Conservation (phyloP, 53 echinoderm and acorn worm species). For the Stichopus horrens region DNA sequence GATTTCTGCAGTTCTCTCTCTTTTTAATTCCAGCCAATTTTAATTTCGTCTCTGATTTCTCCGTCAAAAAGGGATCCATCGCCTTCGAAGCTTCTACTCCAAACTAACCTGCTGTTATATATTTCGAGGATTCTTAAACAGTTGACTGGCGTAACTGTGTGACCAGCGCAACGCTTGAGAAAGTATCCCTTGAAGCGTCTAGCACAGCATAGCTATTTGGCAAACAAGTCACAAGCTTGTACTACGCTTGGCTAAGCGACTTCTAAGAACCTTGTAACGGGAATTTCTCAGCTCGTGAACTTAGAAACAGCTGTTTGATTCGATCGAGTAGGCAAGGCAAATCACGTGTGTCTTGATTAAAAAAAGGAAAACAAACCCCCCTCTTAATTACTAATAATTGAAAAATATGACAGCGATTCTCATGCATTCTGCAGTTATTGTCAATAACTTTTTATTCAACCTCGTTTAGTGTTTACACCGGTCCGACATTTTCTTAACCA, state of each 20-base stretch:
- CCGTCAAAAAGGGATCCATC: background rate
- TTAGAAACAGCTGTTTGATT: slow-evolving; percentile 33
- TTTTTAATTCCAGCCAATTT: background rate
- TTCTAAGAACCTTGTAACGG: slow-evolving; percentile 39
- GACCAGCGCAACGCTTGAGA: slow-evolving; percentile 40
- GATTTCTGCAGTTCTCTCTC: too few species aligned
- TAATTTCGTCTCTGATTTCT: background rate
- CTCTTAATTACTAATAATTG: slow-evolving; percentile 19
- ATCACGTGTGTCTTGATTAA: slow-evolving; percentile 21
- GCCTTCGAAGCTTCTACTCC: background rate
- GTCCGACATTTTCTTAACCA: too few species aligned
- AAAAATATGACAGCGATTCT: background rate
- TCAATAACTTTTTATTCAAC: too few species aligned
- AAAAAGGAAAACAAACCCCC: slow-evolving; percentile 8
- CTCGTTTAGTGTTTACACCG: too few species aligned
- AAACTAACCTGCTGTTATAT: slow-evolving; percentile 1
- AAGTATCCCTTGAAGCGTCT: slow-evolving; percentile 44
- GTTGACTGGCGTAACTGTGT: slow-evolving; percentile 44
- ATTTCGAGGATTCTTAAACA: slow-evolving; percentile 38
- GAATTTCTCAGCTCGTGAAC: slow-evolving; percentile 38
- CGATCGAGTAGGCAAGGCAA: slow-evolving; percentile 34
- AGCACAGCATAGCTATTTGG: background rate
- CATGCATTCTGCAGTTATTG: too few species aligned
- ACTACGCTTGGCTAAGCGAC: slow-evolving; percentile 46
- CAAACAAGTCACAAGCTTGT: slow-evolving; percentile 21